A percentile compares a stretch with the other conserved stretches of the same genome.
phyloP scores from a whole-genome alignment of 2,113 vertebrate genomes.

The Ursus arctos region DNA sequence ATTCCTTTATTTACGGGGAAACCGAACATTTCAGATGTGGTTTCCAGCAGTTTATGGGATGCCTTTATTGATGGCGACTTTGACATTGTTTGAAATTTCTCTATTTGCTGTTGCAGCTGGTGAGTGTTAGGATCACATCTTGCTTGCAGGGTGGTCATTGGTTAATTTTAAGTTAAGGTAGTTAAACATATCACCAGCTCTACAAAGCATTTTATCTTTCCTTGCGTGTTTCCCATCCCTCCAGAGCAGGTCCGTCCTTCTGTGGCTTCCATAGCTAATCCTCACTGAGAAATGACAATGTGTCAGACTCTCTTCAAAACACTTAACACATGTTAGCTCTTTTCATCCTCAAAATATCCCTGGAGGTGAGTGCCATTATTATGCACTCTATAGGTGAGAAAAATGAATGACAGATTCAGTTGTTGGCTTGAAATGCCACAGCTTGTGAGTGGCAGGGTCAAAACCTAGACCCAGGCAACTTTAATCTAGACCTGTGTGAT shows the following conservation, averaged over 20 bases:
- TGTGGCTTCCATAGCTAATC: neutral
- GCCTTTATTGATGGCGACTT: neutral
- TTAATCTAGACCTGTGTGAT: neutral
- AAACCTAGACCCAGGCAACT: neutral
- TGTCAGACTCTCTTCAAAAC: neutral
- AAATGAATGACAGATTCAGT: neutral
- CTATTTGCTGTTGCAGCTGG: neutral
- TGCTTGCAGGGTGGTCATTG: neutral
- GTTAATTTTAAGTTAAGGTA: neutral
- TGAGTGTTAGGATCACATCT: neutral
- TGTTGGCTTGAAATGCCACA: neutral
- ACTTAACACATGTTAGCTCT: neutral
- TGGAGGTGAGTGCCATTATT: neutral
- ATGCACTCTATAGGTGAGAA: neutral
- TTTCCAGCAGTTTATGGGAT: neutral
- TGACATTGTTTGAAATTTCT: neutral
- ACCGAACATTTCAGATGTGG: neutral
- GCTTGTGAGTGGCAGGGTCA: neutral
- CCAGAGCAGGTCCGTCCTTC: neutral
- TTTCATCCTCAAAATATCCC: neutral
- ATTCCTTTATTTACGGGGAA: neutral
- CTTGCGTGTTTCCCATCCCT: neutral
- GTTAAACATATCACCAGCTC: neutral
- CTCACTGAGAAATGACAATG: neutral
- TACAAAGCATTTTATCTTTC: neutral